Evolutionary conservation across 2,888 invertebrate genomes (phyloP), one percentile per base, ranked within the genome.

Genomic region (Pocota personata): DNA sequence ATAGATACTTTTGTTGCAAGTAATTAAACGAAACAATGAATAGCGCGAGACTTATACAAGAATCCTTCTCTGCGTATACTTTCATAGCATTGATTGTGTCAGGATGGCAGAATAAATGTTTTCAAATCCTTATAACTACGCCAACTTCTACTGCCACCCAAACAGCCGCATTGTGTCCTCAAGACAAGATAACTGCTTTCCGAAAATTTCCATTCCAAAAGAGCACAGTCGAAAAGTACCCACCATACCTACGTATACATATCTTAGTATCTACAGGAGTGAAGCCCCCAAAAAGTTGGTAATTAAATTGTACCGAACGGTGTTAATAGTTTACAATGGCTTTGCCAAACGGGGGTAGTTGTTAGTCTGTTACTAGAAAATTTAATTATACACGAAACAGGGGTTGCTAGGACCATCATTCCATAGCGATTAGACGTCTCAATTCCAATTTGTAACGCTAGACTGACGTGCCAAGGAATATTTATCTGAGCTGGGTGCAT

Each of bases 401-500:
- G 62, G 60, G 66, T 52, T 57, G 64, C 55, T 12, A 64, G 8
- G 52, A 37, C 30, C 57, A 37, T 35, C 62, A n/a, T 57, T 64
- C 79, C 58, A 58, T 76, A 76, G 76, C 60, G 66, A 86, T 76
- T 77, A 86, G 82, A 86, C 40, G 82, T 82, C 86, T 86, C 86
- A 86, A 82, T 86, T 80, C 76, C 86, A 86, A 86, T 86, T 86
- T 86, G 86, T 86, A 82, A 86, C 82, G 86, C 76, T 82, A 86
- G 82, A 86, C 82, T 82, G 72, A 86, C 80, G 82, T 82, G 82
- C 76, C 86, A 72, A 77, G 67, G 66, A 77, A 86, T 82, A 82
- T 82, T 82, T 77, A 72, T 86, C 60, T 75, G 66, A 80, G 50
- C 76, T 64, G n/a, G n/a, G n/a, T n/a, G n/a, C n/a, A n/a, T n/a